Evolutionary conservation across 2,888 invertebrate species (phyloP), one percentile per base, ranked within the genome.

Genomic region (Folsomia manolachei): DNA sequence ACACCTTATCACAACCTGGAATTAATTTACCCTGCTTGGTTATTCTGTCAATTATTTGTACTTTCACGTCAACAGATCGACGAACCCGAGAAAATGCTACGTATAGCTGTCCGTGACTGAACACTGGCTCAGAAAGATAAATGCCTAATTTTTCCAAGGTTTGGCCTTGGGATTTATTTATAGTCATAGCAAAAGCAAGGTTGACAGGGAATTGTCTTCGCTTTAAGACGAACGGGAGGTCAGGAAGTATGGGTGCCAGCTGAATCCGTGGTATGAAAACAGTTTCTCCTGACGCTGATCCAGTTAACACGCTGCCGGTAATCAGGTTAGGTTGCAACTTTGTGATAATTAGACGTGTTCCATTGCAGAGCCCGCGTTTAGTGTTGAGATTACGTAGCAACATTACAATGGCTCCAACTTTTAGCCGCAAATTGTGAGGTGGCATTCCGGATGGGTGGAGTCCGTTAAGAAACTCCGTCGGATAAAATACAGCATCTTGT

Each of bases 331-430:
- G 14, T 14, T 56, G 27, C 14, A 79, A 24, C 2, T 21, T 21
- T 19, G 18, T 70, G n/a, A 81, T 71, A 23, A 77, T 69, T 18
- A 80, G 39, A 53, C 78, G 24, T 9, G 80, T 79, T 14, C 79
- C 79, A 63, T 81, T 81, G 60, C 79, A 78, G 19, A 80, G 69
- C 9, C 77, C 78, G 24, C 67, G 56, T 26, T 62, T 69, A 1
- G 67, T 63, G 24, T 78, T 71, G 1, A 81, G 51, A 69, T 81
- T 80, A 65, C 79, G 25, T 4, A 79, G 52, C 1, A 80, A 69
- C 74, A 81, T 78, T 51, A 81, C 66, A 27, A 79, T 69, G 21
- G 70, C 27, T 9, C 78, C 78, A 26, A 74, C 63, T 72, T 78
- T 79, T 4, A 80, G 68, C 7, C 63, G 21, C 2, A 80, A 63